Base-by-base conservation (phyloP, 1,140 invertebrate species). In the Micrasema minimum region DNA sequence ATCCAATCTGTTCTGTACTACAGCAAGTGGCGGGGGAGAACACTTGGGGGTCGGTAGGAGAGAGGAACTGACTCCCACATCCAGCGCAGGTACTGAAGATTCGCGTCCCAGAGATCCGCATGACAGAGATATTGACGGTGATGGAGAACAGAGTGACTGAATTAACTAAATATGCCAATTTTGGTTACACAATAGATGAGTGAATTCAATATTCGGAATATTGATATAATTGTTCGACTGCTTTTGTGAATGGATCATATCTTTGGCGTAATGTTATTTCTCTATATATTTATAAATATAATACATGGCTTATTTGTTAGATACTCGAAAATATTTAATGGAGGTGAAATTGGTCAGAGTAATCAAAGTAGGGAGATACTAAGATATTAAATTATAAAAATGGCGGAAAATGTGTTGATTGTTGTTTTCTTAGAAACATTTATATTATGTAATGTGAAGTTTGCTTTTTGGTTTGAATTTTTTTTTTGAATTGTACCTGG, bases 81-180 rank as follows among this genome's bases (percentile, higher is more conserved):
- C 86, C 71, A 88, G 87, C 74, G 86, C 87, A 37, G 87, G 87
- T 75, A 88, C 87, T 0, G 87, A 88, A 61, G 87, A 88, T 38
- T 87, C 86, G 43, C 85, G 84, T 62, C 82, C 82, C 20, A 75
- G 80, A 9, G 86, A 88, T 62, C 85, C 87, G 20, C 83, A 83
- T 31, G 86, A 88, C 68, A 81, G 83, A 46, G 87, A 83, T 61
- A 85, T 85, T 12, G 87, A 88, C 70, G 87, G 85, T 55, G 87
- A 88, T 71, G 85, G 84, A 66, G 87, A 88, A 76, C 87, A 86
- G 62, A 88, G 87, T 73, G 87, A 88, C 76, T 83, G 78, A 80
- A 14, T 18, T 16, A 3, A 48, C 45, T 48, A 1, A 1, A 11
- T 5, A 9, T 22, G 14, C 46, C 18, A 22, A 10, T 10, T 2